phyloP scores from a whole-genome alignment of 1,140 invertebrate species.

The Coboldia fuscipes region DNA sequence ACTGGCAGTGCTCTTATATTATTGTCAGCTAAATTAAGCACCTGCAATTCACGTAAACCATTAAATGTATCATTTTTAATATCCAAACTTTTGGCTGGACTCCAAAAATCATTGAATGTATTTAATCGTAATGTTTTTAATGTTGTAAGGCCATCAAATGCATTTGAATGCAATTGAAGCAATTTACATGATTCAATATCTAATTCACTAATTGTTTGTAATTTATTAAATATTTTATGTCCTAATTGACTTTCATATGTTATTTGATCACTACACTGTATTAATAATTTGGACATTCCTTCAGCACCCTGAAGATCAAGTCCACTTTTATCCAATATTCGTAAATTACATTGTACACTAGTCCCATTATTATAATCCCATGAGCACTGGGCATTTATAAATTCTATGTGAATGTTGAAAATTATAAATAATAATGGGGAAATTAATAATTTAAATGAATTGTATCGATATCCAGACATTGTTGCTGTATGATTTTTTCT shows the following conservation, averaged over 20 bases:
- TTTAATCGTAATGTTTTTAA: constrained; percentile 50
- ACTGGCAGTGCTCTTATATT: constrained; percentile 56
- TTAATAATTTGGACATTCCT: constrained; percentile 38
- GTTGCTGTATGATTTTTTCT: no score
- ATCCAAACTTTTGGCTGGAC: constrained; percentile 43
- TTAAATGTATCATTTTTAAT: constrained; percentile 40
- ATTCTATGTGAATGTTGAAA: no score
- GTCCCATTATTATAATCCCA: constrained; percentile 38
- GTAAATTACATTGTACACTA: constrained; percentile 41
- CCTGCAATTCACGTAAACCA: constrained; percentile 52
- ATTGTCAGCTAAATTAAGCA: constrained; percentile 58
- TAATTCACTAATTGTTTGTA: constrained; percentile 49
- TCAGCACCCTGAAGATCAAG: constrained; percentile 40
- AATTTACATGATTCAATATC: constrained; percentile 60
- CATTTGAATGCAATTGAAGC: constrained; percentile 44
- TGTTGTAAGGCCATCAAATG: constrained; percentile 52
- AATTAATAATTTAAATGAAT: no score
- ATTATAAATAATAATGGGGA: no score
- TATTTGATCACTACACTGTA: constrained; percentile 55
- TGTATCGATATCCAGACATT: no score
- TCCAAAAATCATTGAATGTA: constrained; percentile 57
- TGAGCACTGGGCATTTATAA: constrained; percentile 23
- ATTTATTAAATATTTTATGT: constrained; percentile 43
- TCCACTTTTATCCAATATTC: constrained; percentile 43
- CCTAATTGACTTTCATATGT: constrained; percentile 58